These are phyloP conservation scores for Myiopsitta monachus DNA, from an alignment of 2,113 vertebrate genomes.

Conservation along the genomic window DNA sequence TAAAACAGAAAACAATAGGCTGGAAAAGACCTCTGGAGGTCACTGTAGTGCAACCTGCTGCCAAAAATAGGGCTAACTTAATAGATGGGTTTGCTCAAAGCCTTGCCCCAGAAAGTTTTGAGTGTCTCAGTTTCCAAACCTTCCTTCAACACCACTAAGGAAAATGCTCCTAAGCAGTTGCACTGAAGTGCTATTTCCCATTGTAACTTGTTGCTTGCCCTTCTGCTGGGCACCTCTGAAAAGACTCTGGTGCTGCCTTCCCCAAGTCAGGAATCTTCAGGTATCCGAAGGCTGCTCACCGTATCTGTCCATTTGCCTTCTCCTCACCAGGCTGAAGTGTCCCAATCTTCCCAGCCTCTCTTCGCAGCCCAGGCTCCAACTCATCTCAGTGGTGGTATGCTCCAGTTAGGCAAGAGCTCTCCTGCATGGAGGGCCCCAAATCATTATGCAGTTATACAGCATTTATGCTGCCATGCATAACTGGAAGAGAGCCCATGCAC, in stretches of 20 bases:
- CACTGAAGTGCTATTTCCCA: not conserved
- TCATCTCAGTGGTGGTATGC: not conserved
- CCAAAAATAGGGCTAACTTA: not conserved
- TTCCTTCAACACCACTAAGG: not conserved
- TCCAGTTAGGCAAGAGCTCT: not conserved
- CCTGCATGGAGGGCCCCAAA: not conserved
- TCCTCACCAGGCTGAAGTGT: not conserved
- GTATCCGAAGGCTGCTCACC: fast-evolving
- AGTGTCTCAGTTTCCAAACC: not conserved
- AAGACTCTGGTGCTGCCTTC: not conserved
- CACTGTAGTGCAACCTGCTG: constrained; percentile 40
- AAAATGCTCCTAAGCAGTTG: not conserved
- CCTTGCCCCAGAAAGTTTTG: not conserved
- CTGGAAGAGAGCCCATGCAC: not conserved
- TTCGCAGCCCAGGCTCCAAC: not conserved
- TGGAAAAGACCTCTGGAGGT: constrained; percentile 59
- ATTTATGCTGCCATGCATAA: not conserved
- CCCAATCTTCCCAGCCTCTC: not conserved
- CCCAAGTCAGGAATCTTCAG: not conserved
- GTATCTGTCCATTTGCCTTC: not conserved
- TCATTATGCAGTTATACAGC: not conserved
- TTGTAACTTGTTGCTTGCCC: not conserved
- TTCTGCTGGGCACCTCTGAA: not conserved
- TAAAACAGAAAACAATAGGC: not conserved
- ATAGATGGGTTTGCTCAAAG: not conserved